phyloP scores from a whole-genome alignment of 2,888 invertebrate species.

The Caenorhabditis sinica region DNA sequence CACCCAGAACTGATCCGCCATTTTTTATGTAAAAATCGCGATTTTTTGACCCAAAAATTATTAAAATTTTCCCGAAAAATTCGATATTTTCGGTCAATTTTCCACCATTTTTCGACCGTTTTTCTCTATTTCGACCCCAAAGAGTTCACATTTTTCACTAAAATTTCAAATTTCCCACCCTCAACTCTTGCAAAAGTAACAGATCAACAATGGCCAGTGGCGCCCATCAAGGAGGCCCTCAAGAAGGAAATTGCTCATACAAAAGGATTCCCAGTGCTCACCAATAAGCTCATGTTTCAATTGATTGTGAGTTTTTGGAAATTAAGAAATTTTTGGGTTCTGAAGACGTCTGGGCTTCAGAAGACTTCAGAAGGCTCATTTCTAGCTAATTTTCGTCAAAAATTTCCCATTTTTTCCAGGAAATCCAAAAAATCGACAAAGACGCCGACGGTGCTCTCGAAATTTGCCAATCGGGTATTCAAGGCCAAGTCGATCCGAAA shows the following conservation, averaged over 20 bases:
- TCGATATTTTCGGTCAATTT: no score
- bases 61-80: no score
- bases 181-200: neutral
- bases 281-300: constrained; percentile 67
- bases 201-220: constrained; percentile 43
- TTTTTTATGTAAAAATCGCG: no score
- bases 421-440: constrained; percentile 67
- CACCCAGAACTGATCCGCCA: no score
- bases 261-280: constrained; percentile 7
- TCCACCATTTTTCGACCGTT: neutral
- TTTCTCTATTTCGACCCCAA: no score
- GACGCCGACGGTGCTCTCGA: constrained; percentile 71
- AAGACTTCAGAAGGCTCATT: no score
- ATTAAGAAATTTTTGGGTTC: neutral
- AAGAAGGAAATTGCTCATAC: constrained; percentile 40
- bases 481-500: constrained; percentile 51
- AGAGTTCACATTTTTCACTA: no score
- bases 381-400: no score
- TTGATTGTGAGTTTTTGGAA: constrained; percentile 62
- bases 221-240: constrained; percentile 10
- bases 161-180: neutral
- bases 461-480: constrained; percentile 69
- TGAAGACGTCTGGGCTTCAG: neutral
- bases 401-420: constrained; percentile 58
- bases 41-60: no score